Evolutionary conservation across 2,888 invertebrate genomes (phyloP), one percentile per base, ranked within the genome.

Genomic region (Mesorhabditis sp.): DNA sequence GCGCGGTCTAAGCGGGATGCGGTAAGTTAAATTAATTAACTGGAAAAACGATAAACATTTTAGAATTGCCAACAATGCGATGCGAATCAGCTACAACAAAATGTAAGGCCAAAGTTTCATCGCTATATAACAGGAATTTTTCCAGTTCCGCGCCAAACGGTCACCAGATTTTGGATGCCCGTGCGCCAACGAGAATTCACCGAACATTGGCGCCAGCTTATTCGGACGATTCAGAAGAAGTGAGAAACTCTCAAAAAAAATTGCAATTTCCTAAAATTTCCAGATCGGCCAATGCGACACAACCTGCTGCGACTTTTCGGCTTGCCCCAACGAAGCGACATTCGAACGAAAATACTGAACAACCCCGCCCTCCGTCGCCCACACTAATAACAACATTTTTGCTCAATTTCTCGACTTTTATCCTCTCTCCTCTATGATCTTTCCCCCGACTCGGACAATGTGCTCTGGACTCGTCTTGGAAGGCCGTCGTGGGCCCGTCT

Each of bases 91-190:
- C 28, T 28, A 50, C 7, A 50, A 50, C 58, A 50, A 50, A 50
- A 50, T 13, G 58, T n/a, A 50, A 50, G n/a, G n/a, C 7, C 58
- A 50, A 13, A 50, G 58, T 10, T 28, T 28, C 28, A 28, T 28
- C 28, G 28, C 28, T 28, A 28, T 28, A 28, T 28, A 28, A 28
- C 28, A n/a, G n/a, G 28, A 28, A 28, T 28, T 28, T 28, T 28
- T 28, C 28, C 2, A 50, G n/a, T 13, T 13, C 58, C 58, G 58
- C 10, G 58, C n/a, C 7, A 50, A 50, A n/a, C 58, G 58, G 10
- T 50, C 58, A n/a, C n/a, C 58, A 50, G 10, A 10, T 50, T 50
- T 50, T 50, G 58, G 58, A 50, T 50, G 58, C n/a, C 58, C 58
- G 58, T 50, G 58, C n/a, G n/a, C 7, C n/a, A n/a, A 10, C 7